Conservation (phyloP, 2,797 vertebrate genomes). For the Gallinago stenura region DNA sequence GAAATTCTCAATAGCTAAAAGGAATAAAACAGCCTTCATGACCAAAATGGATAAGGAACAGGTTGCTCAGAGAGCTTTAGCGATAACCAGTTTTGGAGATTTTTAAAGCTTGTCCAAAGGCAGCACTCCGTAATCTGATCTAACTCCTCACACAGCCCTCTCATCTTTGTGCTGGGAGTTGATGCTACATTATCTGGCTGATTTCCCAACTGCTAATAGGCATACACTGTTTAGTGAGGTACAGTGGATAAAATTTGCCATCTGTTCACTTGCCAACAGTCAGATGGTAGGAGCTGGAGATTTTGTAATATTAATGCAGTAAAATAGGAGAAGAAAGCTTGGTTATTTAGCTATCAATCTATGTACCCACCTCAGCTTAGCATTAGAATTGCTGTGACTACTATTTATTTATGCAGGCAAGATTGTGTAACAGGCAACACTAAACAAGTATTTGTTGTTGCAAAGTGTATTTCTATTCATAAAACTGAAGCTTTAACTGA, state of each 20-base stretch:
- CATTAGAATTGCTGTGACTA: not conserved
- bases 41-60: not conserved
- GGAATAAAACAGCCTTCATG: not conserved
- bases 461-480: not conserved
- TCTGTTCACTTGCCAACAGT: conserved; percentile 40
- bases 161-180: not conserved
- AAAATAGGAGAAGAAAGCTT: conserved; percentile 6
- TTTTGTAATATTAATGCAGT: conserved; percentile 11
- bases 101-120: not conserved
- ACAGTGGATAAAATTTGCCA: conserved; percentile 38
- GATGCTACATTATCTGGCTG: conserved; percentile 16
- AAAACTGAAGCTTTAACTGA: not conserved
- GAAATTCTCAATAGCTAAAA: not conserved
- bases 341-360: not conserved
- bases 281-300: not conserved
- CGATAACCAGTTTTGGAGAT: not conserved
- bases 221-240: conserved; percentile 1
- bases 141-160: not conserved
- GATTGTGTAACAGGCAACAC: not conserved
- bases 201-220: conserved; percentile 35
- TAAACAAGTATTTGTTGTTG: not conserved
- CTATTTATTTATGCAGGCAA: not conserved
- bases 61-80: not conserved
- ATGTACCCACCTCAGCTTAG: not conserved
- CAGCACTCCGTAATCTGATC: not conserved